phyloP scores from a whole-genome alignment of 2,113 vertebrate species.

The Hystrix cristata region DNA sequence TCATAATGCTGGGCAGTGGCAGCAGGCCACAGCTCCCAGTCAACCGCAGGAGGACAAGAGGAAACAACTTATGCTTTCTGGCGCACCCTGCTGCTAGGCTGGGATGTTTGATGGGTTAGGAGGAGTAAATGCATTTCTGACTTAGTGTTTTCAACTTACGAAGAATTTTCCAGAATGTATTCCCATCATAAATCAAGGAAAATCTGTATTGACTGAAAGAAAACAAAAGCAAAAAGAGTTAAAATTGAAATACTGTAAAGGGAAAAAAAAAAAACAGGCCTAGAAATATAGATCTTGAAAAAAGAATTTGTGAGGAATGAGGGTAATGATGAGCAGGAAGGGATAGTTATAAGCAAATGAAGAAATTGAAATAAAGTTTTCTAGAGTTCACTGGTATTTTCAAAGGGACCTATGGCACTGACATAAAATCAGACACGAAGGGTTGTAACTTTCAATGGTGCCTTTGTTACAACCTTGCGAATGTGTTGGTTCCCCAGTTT shows the following conservation, averaged over 20 bases:
- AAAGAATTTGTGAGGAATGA: slow-evolving; percentile 77
- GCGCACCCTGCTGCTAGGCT: too few species aligned
- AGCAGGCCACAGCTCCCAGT: neutral
- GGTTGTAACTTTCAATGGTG: slow-evolving; percentile 69
- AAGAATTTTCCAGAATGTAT: neutral
- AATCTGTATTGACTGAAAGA: slow-evolving; percentile 88
- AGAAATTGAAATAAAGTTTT: slow-evolving; percentile 81
- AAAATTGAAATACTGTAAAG: slow-evolving; percentile 92
- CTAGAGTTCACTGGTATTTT: slow-evolving; percentile 71
- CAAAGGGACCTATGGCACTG: slow-evolving; percentile 57
- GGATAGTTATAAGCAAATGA: slow-evolving; percentile 80
- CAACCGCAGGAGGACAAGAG: neutral
- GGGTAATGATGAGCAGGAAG: slow-evolving; percentile 46
- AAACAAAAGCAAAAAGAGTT: slow-evolving; percentile 86
- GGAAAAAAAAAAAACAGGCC: slow-evolving; percentile 88
- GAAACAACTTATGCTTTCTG: neutral
- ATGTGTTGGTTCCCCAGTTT: slow-evolving; percentile 71
- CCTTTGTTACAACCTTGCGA: slow-evolving; percentile 77
- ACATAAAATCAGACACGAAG: slow-evolving; percentile 65
- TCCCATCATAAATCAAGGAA: neutral
- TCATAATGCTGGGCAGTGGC: neutral
- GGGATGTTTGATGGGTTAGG: neutral
- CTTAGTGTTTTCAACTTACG: neutral
- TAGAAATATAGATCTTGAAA: slow-evolving; percentile 74
- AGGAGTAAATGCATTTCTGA: neutral